Conservation (phyloP, 2,797 vertebrate species). For the Lutjanus argentimaculatus region DNA sequence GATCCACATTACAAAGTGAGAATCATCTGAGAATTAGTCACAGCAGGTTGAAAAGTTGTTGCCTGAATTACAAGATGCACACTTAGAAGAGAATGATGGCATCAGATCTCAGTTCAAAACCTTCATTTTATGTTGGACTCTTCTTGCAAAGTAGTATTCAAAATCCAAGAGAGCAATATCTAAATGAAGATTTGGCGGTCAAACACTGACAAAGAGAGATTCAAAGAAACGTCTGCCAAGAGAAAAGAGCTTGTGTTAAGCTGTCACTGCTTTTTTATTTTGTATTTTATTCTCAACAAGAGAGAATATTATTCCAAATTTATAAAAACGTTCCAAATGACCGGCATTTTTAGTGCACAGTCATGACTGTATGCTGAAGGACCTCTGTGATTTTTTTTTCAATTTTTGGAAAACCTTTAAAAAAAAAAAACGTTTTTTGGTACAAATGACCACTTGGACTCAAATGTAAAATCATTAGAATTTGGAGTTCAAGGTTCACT, state of each 20-base stretch:
- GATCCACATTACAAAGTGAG: background rate
- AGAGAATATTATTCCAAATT: background rate
- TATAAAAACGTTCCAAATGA: background rate
- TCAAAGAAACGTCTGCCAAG: background rate
- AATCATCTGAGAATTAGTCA: background rate
- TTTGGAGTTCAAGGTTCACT: too few species aligned
- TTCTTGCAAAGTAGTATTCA: background rate
- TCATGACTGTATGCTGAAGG: too few species aligned
- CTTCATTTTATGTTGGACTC: background rate
- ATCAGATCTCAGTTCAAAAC: background rate
- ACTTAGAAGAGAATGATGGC: background rate
- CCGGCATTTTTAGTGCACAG: too few species aligned
- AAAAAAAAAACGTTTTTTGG: too few species aligned
- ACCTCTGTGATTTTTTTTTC: too few species aligned
- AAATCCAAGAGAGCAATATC: constrained; percentile 2
- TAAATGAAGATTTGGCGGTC: background rate
- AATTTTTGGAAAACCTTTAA: too few species aligned
- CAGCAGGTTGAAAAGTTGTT: background rate
- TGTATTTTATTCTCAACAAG: background rate
- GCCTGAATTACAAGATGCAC: background rate
- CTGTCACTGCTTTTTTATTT: background rate
- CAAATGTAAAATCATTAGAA: too few species aligned
- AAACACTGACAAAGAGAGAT: background rate
- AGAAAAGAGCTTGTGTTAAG: background rate
- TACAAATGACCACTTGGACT: too few species aligned